Percentiles rank a stretch among this genome's conserved stretches.
Evolutionary conservation across 2,113 vertebrate genomes (phyloP).

Genomic region (Acanthisitta chloris): DNA sequence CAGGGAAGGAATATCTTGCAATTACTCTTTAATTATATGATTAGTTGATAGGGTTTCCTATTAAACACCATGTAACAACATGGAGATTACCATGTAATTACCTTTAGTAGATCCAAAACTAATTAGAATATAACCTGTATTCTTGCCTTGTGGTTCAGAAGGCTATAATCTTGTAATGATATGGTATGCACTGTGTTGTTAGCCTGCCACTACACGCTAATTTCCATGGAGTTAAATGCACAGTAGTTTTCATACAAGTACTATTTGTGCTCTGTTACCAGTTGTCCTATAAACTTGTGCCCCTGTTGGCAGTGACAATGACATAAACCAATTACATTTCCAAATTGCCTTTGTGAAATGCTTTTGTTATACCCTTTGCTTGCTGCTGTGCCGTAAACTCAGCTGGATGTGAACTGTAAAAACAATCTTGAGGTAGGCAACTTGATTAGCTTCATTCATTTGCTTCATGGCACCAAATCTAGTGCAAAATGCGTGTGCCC

Average conservation of each 20-base stretch:
- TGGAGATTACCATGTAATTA: slow-evolving; percentile 65
- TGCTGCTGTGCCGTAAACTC: neutral
- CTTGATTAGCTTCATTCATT: neutral
- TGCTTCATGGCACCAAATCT: neutral
- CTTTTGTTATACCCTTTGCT: neutral
- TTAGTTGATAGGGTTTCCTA: slow-evolving; percentile 43
- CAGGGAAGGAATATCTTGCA: slow-evolving; percentile 20
- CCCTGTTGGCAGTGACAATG: slow-evolving; percentile 4
- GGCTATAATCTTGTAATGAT: slow-evolving; percentile 62
- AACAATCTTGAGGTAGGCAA: neutral
- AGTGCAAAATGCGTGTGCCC: neutral
- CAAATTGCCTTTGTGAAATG: neutral
- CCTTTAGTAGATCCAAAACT: slow-evolving; percentile 48
- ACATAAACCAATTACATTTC: slow-evolving; percentile 29
- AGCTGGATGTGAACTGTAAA: slow-evolving; percentile 9
- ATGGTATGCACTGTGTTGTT: slow-evolving; percentile 33
- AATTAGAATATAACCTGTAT: slow-evolving; percentile 65
- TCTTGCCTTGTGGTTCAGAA: slow-evolving; percentile 51
- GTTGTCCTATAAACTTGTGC: slow-evolving; percentile 21
- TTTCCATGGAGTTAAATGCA: neutral
- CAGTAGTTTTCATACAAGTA: slow-evolving; percentile 19
- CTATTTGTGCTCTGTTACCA: slow-evolving; percentile 5
- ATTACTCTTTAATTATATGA: slow-evolving; percentile 54
- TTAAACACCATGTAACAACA: slow-evolving; percentile 47
- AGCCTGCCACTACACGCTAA: slow-evolving; percentile 13